phyloP scores from a whole-genome alignment of 1,140 invertebrate genomes.

The Schmidtea mediterranea region DNA sequence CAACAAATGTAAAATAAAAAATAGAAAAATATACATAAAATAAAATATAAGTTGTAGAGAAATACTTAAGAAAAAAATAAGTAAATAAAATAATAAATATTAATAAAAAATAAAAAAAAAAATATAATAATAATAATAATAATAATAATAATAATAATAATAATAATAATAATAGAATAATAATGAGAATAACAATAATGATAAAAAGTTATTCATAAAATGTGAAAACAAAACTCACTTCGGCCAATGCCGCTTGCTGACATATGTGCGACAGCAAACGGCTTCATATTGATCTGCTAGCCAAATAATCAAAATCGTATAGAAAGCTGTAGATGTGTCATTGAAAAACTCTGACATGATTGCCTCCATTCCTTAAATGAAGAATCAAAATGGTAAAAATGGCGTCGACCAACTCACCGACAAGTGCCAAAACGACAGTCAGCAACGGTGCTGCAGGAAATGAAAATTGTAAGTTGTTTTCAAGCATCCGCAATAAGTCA shows the following conservation, averaged over 20 bases:
- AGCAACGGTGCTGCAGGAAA: slow-evolving; percentile 80
- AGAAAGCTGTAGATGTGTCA: slow-evolving; percentile 88
- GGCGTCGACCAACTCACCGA: slow-evolving; percentile 43
- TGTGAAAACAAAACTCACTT: no score
- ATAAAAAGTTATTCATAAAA: slow-evolving; percentile 6
- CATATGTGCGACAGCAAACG: slow-evolving; percentile 77
- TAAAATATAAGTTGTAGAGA: no score
- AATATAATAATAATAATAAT: not conserved
- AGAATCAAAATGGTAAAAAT: no score
- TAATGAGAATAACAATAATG: not conserved
- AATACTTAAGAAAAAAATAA: no score
- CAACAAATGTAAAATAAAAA: no score
- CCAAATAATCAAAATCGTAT: slow-evolving; percentile 95
- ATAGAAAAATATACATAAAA: no score
- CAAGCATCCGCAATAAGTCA: slow-evolving; percentile 80
- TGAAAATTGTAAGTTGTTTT: slow-evolving; percentile 55
- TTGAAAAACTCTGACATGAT: slow-evolving; percentile 99
- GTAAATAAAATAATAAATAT: no score
- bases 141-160: not conserved
- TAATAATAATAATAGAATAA: no score
- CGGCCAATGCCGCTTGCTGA: slow-evolving; percentile 77
- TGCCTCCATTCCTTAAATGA: slow-evolving; percentile 90
- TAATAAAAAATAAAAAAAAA: no score
- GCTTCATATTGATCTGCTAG: slow-evolving; percentile 94
- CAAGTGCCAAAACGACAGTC: slow-evolving; percentile 79